A percentile compares a stretch with the other conserved stretches of the same genome.
phyloP scores from a whole-genome alignment of 2,888 invertebrate genomes.

The Pollenia griseotomentosa region DNA sequence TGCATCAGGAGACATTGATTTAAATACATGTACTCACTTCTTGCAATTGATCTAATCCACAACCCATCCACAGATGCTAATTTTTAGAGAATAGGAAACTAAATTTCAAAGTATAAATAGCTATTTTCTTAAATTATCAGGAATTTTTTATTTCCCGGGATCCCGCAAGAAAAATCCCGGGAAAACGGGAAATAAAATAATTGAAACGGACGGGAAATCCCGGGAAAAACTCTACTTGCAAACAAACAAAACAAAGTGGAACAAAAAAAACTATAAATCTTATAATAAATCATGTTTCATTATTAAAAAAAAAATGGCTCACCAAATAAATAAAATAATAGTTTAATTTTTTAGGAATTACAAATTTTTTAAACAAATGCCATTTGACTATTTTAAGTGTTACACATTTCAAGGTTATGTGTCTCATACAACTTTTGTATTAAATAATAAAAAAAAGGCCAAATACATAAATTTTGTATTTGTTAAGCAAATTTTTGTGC shows the following conservation, averaged over 20 bases:
- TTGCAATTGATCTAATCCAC: too few species aligned
- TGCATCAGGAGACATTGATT: too few species aligned
- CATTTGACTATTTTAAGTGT: neutral
- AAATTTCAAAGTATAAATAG: too few species aligned
- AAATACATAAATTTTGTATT: constrained; percentile 40
- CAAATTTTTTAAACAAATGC: neutral
- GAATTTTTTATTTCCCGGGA: too few species aligned
- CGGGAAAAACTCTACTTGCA: too few species aligned
- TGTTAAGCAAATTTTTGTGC: neutral
- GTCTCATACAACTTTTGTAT: constrained; percentile 28
- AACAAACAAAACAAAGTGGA: neutral
- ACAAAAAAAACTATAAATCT: neutral
- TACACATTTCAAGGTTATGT: constrained; percentile 46
- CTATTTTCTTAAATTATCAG: too few species aligned
- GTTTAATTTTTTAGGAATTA: neutral
- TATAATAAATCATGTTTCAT: constrained; percentile 34
- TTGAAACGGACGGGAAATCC: too few species aligned
- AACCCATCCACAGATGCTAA: too few species aligned
- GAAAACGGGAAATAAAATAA: too few species aligned
- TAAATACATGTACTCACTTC: too few species aligned
- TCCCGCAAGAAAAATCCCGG: too few species aligned
- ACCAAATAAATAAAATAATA: constrained; percentile 5
- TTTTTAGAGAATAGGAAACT: too few species aligned
- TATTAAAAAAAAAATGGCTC: constrained; percentile 39
- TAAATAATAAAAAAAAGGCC: neutral